phyloP scores from a whole-genome alignment of 2,113 vertebrate species.

The Mobula hypostoma region DNA sequence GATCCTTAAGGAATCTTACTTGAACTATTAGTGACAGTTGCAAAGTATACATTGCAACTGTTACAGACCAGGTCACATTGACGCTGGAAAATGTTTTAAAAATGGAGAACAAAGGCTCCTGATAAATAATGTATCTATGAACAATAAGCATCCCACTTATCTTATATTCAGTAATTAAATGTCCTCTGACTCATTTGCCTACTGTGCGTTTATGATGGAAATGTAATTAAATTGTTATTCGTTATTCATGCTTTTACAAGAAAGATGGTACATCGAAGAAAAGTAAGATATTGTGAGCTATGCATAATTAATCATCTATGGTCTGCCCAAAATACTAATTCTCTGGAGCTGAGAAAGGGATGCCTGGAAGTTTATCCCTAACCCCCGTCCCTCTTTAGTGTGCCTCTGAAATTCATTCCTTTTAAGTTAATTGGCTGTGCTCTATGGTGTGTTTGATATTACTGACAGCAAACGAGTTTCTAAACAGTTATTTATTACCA shows the following conservation, averaged over 20 bases:
- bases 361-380: no score
- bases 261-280: not conserved
- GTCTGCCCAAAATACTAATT: not conserved
- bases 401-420: no score
- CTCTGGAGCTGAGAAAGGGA: not conserved
- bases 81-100: not conserved
- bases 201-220: not conserved
- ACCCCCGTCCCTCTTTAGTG: no score
- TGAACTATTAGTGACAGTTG: not conserved
- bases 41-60: constrained; percentile 9
- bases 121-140: constrained; percentile 10
- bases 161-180: not conserved
- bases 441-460: no score
- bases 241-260: not conserved
- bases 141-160: constrained; percentile 7
- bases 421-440: no score
- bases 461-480: no score
- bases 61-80: not conserved
- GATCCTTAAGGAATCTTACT: not conserved
- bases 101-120: not conserved
- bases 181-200: not conserved
- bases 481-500: not conserved
- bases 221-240: constrained; percentile 21
- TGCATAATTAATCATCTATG: not conserved
- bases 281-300: not conserved